Conservation (phyloP, 2,797 vertebrate genomes). For the Botia almorhae region DNA sequence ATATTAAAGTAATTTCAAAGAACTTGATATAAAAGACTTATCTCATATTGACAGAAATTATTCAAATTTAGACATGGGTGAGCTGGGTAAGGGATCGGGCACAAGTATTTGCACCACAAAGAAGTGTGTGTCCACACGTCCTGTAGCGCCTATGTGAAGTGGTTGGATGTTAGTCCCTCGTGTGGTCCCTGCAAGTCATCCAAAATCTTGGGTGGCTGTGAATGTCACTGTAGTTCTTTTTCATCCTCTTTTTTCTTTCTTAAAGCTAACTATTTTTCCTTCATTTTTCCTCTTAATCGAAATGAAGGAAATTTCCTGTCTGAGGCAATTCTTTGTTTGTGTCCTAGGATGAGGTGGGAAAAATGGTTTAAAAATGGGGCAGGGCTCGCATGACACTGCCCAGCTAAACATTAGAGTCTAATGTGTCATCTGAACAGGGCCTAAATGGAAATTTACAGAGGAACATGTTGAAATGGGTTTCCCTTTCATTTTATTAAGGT, state of each 20-base stretch:
- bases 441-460: slow-evolving; percentile 58
- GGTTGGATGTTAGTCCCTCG: slow-evolving; percentile 70
- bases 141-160: slow-evolving; percentile 75
- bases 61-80: slow-evolving; percentile 71
- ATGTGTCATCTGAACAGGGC: slow-evolving; percentile 40
- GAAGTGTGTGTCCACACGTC: slow-evolving; percentile 77
- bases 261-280: slow-evolving; percentile 5
- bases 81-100: slow-evolving; percentile 69
- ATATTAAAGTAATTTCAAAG: slow-evolving; percentile 21
- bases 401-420: slow-evolving; percentile 45
- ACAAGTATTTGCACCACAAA: slow-evolving; percentile 77
- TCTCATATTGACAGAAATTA: slow-evolving; percentile 34
- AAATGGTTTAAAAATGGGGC: slow-evolving; percentile 35
- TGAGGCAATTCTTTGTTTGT: slow-evolving; percentile 46
- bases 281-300: slow-evolving; percentile 16
- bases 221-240: slow-evolving; percentile 57
- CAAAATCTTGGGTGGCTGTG: slow-evolving; percentile 75
- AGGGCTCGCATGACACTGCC: slow-evolving; percentile 46
- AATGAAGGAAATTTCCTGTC: slow-evolving; percentile 58
- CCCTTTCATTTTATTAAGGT: slow-evolving; percentile 53
- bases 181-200: slow-evolving; percentile 63
- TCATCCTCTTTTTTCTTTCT: slow-evolving; percentile 39
- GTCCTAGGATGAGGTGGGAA: slow-evolving; percentile 29
- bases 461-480: slow-evolving; percentile 48
- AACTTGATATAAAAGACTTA: slow-evolving; percentile 26